Evolutionary conservation across 92 coral and sea anemone species (phyloP), one percentile per base, ranked within the genome.

Genomic region (Scolanthus callimorphus): DNA sequence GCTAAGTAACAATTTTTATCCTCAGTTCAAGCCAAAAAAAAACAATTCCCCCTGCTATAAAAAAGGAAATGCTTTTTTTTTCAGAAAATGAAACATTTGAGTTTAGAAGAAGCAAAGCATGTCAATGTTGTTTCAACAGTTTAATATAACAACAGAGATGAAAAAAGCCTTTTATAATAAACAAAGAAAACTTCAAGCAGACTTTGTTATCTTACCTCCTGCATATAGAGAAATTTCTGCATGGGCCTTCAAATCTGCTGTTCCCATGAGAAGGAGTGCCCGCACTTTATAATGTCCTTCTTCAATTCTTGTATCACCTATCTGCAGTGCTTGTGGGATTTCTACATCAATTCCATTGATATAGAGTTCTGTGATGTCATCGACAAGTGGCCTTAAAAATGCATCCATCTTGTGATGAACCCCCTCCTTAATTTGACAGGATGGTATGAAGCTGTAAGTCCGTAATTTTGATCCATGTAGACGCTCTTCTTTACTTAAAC

Each of bases 191-290:
- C n/a, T n/a, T n/a, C n/a, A n/a, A 34, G 15, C 6, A 34, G 39
- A 54, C 77, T n/a, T n/a, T n/a, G n/a, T n/a, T n/a, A n/a, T n/a
- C n/a, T n/a, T n/a, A 83, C 81, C 85, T 71, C 77, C 80, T 27
- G 85, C 81, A 79, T 84, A 68, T 27, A 84, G 45, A 13, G 55
- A 59, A 24, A 78, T 55, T 67, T 84, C 85, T 0, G 55, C 73
- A 63, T 84, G 90, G 3, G 67, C 85, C 51, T 78, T 77, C 0
- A 84, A 23, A 31, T 77, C 81, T 3, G 90, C 85, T 21, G 91
- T 78, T 10, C 82, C 91, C n/a, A 84, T 21, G 10, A 84, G 67
- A 4, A 84, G 75, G 19, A 84, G 23, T 38, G 64, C 61, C 60
- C 85, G 31, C 26, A 84, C 82, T 54, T 57, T 51, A 64, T 78